Percentiles rank a stretch among this genome's conserved stretches.
These are phyloP conservation scores for Syndactyla subalaris DNA, from an alignment of 2,797 vertebrate species.

Conservation along the genomic window DNA sequence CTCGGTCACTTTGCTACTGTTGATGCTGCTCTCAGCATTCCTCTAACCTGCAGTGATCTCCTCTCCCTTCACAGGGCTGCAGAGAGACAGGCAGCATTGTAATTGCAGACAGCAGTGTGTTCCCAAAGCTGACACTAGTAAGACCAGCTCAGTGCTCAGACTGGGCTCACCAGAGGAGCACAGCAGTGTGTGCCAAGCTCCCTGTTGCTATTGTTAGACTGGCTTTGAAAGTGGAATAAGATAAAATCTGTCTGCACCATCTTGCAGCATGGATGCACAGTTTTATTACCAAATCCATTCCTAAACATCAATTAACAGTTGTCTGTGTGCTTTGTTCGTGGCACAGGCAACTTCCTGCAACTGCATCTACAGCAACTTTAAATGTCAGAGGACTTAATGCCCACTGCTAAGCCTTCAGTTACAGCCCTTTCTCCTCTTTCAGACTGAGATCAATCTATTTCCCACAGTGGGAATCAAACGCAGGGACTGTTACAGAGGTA, in stretches of 20 bases:
- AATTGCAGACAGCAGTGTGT: rapidly evolving
- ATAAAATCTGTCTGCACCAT: background rate
- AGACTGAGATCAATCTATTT: background rate
- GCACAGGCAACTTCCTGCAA: background rate
- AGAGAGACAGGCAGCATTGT: background rate
- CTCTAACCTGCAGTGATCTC: background rate
- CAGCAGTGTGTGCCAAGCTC: background rate
- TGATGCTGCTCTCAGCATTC: background rate
- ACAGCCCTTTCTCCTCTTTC: background rate
- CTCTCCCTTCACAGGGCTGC: background rate
- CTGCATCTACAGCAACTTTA: background rate
- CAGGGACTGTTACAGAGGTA: background rate
- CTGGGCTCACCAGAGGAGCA: background rate
- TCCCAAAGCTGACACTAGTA: background rate
- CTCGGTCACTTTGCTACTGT: rapidly evolving
- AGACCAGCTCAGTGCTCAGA: background rate
- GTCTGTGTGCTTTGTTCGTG: background rate
- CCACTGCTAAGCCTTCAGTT: background rate
- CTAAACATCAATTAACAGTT: background rate
- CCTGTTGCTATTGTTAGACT: background rate
- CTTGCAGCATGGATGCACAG: rapidly evolving
- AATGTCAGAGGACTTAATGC: background rate
- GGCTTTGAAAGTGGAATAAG: background rate
- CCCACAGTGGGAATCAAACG: background rate
- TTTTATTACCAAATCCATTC: background rate